These are phyloP conservation scores for Psix sp. DNA, from an alignment of 1,140 invertebrate genomes.

Conservation along the genomic window DNA sequence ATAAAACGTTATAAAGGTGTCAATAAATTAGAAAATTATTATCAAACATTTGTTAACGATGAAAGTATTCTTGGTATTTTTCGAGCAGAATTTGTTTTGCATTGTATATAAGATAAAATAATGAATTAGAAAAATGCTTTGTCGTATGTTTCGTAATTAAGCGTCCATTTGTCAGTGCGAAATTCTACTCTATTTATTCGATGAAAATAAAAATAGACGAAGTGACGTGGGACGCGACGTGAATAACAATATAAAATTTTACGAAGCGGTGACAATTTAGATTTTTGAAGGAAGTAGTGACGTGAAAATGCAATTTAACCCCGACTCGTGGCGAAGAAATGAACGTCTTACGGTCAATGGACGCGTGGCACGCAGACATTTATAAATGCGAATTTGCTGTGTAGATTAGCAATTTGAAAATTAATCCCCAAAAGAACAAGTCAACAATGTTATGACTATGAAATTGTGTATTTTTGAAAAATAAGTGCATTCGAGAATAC, in stretches of 20 bases:
- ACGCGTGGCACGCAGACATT: slow-evolving; percentile 27
- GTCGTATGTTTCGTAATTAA: slow-evolving; percentile 8
- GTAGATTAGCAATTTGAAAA: not conserved
- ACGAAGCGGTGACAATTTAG: slow-evolving; percentile 40
- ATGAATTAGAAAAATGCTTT: no score
- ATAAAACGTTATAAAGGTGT: no score
- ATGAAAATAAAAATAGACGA: slow-evolving; percentile 29
- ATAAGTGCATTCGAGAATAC: no score
- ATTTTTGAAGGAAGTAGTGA: slow-evolving; percentile 26
- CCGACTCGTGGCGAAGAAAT: slow-evolving; percentile 31
- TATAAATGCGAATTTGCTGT: slow-evolving; percentile 23
- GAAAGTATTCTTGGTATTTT: no score
- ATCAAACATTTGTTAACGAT: no score
- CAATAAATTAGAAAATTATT: no score
- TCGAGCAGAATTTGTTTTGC: no score
- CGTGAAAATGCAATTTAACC: slow-evolving; percentile 42
- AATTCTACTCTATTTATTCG: slow-evolving; percentile 14
- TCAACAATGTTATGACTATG: no score
- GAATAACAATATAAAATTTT: slow-evolving; percentile 40
- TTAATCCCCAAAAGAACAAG: no score
- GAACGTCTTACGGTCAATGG: slow-evolving; percentile 34
- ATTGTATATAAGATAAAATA: no score
- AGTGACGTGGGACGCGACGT: slow-evolving; percentile 11
- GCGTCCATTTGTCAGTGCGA: not conserved
- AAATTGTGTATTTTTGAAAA: no score